phyloP scores from a whole-genome alignment of 2,797 vertebrate genomes.

The Myioborus miniatus region DNA sequence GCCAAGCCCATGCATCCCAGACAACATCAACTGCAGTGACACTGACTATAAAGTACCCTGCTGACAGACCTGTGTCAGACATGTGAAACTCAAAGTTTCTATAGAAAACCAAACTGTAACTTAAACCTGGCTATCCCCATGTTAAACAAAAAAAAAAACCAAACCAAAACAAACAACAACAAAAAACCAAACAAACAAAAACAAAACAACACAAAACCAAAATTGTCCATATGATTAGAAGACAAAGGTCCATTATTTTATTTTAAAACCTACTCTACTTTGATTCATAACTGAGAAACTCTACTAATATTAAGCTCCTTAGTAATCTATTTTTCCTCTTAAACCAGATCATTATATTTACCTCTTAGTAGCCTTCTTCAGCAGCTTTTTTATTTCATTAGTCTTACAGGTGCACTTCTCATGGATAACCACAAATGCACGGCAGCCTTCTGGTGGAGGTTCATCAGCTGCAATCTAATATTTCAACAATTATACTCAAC shows the following conservation, averaged over 20 bases:
- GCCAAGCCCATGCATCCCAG: neutral
- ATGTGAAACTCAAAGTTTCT: neutral
- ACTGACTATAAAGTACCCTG: neutral
- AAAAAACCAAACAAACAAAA: too few species aligned
- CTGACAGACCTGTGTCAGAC: neutral
- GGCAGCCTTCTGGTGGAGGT: slow-evolving; percentile 87
- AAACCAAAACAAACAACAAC: too few species aligned
- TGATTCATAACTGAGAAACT: neutral
- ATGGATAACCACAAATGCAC: slow-evolving; percentile 91
- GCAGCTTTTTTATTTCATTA: slow-evolving; percentile 92
- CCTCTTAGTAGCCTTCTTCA: slow-evolving; percentile 91
- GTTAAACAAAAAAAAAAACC: too few species aligned
- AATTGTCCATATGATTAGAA: neutral
- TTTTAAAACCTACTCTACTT: neutral
- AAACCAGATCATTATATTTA: slow-evolving; percentile 51
- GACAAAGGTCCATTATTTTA: neutral
- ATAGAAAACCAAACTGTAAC: neutral
- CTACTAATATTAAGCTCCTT: neutral
- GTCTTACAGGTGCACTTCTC: slow-evolving; percentile 88
- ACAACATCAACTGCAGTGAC: neutral
- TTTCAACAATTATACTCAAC: slow-evolving; percentile 73
- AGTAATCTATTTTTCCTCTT: neutral
- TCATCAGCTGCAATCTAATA: slow-evolving; percentile 92
- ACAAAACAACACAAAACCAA: too few species aligned
- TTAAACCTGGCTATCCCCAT: neutral